phyloP scores from a whole-genome alignment of 2,888 invertebrate genomes.

The Chloroclystis v-ata region DNA sequence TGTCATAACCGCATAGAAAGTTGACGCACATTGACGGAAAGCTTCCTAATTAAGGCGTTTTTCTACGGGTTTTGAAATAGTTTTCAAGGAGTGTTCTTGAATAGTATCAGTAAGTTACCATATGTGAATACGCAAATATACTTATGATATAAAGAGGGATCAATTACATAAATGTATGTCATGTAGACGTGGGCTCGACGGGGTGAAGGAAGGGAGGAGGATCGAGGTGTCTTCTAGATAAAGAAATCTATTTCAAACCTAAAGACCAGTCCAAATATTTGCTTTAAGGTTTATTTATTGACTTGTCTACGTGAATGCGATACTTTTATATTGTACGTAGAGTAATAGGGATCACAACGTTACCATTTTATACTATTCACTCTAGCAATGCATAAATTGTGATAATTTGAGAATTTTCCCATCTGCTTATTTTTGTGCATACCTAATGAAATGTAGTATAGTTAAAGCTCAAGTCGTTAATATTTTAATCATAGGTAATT shows the following conservation, averaged over 20 bases:
- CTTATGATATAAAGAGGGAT: constrained; percentile 67
- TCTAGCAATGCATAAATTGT: constrained; percentile 50
- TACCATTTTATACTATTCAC: constrained; percentile 39
- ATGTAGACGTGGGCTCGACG: constrained; percentile 23
- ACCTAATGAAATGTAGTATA: constrained; percentile 36
- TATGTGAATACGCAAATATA: constrained; percentile 51
- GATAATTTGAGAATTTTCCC: constrained; percentile 45
- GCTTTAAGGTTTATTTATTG: constrained; percentile 49
- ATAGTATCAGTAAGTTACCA: constrained; percentile 44
- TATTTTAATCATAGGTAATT: constrained; percentile 37
- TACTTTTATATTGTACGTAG: constrained; percentile 46
- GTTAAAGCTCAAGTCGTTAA: constrained; percentile 68
- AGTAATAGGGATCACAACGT: constrained; percentile 46
- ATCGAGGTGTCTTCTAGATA: constrained; percentile 20
- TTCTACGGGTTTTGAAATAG: constrained; percentile 72
- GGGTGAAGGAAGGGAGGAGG: constrained; percentile 10
- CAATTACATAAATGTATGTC: constrained; percentile 52
- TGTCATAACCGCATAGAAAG: constrained; percentile 49
- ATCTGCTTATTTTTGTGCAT: constrained; percentile 28
- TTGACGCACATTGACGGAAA: constrained; percentile 34
- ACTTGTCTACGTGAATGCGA: constrained; percentile 44
- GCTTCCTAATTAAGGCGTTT: constrained; percentile 41
- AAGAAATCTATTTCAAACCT: constrained; percentile 72
- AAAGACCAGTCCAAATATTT: constrained; percentile 56
- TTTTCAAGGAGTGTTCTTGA: constrained; percentile 48